Conservation (phyloP, 2,113 vertebrate species). For the Greenwoodochromis staneri region DNA sequence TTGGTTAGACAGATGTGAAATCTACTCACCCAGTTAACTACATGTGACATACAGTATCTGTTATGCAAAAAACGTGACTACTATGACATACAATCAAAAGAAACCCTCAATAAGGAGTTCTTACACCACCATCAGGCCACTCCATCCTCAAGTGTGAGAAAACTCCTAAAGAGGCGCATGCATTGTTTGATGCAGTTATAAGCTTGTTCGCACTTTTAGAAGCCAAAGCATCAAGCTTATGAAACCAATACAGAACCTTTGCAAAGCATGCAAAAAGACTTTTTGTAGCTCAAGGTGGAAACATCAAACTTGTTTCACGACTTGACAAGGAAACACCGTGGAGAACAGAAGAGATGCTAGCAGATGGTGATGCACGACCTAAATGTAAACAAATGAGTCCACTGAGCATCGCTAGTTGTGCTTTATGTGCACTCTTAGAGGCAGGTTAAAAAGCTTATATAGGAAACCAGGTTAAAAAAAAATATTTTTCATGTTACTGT, state of each 20-base stretch:
- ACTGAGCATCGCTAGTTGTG: fast-evolving
- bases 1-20: neutral
- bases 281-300: neutral
- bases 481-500: neutral
- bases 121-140: neutral
- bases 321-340: neutral
- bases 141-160: neutral
- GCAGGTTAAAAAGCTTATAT: neutral
- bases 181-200: neutral
- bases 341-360: neutral
- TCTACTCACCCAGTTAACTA: neutral
- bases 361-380: neutral
- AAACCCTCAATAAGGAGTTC: neutral
- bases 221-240: neutral
- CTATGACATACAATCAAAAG: neutral
- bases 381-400: neutral
- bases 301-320: neutral
- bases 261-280: neutral
- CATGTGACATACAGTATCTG: neutral
- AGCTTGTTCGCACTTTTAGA: neutral
- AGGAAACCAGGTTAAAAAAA: neutral
- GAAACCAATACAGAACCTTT: neutral
- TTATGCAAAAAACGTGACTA: neutral
- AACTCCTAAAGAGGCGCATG: neutral
- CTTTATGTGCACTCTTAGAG: neutral